Evolutionary conservation across 2,797 vertebrate species (phyloP).

Genomic region (Masticophis lateralis): DNA sequence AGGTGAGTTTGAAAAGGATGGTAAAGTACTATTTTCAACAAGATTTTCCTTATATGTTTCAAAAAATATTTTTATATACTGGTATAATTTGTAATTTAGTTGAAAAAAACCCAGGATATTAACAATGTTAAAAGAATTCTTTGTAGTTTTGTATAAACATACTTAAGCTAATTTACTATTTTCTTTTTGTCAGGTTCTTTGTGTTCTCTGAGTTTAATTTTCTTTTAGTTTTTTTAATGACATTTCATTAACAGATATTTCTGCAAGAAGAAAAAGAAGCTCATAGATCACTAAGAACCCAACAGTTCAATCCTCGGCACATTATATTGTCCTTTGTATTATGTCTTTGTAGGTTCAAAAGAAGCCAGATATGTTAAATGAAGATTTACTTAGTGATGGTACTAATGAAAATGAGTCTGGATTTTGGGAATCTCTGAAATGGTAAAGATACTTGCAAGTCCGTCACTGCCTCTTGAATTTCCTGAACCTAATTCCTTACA

Average conservation of each 20-base stretch:
- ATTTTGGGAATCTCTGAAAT: conserved; percentile 95
- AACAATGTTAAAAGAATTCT: neutral
- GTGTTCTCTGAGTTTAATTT: neutral
- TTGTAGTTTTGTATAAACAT: neutral
- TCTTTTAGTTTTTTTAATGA: neutral
- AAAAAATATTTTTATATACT: neutral
- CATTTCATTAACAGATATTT: neutral
- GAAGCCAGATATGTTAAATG: conserved; percentile 90
- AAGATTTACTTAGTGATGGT: conserved; percentile 92
- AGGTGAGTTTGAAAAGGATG: conserved; percentile 74
- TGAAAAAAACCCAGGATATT: neutral
- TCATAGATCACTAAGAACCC: neutral
- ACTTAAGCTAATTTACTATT: neutral
- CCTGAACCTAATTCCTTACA: conserved; percentile 7
- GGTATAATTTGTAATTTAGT: neutral
- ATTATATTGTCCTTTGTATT: neutral
- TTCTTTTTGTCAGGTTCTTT: conserved; percentile 77
- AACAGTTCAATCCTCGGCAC: neutral
- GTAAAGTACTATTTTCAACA: neutral
- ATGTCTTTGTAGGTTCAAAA: conserved; percentile 87
- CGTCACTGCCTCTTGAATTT: neutral
- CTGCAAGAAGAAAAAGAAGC: neutral
- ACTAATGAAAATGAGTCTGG: conserved; percentile 85
- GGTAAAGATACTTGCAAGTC: conserved; percentile 69
- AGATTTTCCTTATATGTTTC: neutral